Conservation (phyloP, 2,113 vertebrate species). For the Carassius auratus region DNA sequence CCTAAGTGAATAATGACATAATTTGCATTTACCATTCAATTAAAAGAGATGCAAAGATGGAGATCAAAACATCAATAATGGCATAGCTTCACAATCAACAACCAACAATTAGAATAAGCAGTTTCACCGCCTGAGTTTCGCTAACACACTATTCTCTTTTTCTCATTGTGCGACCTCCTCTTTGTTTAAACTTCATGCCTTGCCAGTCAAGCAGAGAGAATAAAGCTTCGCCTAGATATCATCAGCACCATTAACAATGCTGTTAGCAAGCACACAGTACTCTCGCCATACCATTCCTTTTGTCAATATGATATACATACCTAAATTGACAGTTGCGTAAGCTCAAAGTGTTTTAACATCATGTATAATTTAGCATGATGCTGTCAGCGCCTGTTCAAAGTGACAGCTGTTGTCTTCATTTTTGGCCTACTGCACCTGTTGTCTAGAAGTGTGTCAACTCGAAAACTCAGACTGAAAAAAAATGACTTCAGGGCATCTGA, state of each 20-base stretch:
- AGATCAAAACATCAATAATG: background rate
- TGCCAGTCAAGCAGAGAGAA: background rate
- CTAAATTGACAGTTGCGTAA: slow-evolving; percentile 22
- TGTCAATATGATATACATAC: slow-evolving; percentile 26
- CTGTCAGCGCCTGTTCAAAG: slow-evolving; percentile 26
- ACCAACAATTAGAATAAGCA: background rate
- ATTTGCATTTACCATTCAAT: background rate
- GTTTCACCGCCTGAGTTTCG: background rate
- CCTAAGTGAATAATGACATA: background rate
- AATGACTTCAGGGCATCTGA: slow-evolving; percentile 13
- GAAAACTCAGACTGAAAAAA: background rate
- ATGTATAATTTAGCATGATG: background rate
- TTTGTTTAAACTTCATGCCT: background rate
- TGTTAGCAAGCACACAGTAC: background rate
- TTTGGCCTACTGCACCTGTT: slow-evolving; percentile 34
- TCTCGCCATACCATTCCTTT: background rate
- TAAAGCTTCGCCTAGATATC: background rate
- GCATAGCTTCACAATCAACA: background rate
- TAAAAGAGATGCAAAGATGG: background rate
- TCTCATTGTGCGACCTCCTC: no score
- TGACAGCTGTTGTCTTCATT: slow-evolving; percentile 38
- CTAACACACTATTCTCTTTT: no score
- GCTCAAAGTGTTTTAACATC: slow-evolving; percentile 34
- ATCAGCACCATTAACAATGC: background rate
- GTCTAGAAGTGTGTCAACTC: background rate